phyloP scores from a whole-genome alignment of 2,797 vertebrate species.

The Sebastes kiyomatsui region DNA sequence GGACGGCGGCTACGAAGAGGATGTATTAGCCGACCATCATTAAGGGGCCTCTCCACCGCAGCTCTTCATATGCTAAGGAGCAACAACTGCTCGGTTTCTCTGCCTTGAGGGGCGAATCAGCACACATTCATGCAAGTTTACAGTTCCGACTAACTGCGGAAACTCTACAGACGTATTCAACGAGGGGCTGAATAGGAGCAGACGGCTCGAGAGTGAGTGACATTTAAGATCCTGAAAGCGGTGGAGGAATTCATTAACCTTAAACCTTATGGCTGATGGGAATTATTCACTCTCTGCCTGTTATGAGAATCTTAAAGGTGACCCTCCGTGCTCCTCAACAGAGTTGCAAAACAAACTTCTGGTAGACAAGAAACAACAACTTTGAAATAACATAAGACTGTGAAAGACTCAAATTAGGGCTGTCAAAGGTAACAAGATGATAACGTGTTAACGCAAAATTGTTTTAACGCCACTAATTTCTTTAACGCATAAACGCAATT shows the following conservation, averaged over 20 bases:
- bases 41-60: constrained; percentile 31
- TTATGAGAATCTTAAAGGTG: constrained; percentile 15
- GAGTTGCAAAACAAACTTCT: not conserved
- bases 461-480: too few species aligned
- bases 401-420: not conserved
- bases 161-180: not conserved
- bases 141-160: not conserved
- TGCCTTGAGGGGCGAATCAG: not conserved
- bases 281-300: not conserved
- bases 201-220: constrained; percentile 10
- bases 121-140: not conserved
- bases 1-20: not conserved
- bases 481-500: too few species aligned
- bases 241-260: constrained; percentile 55
- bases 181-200: not conserved
- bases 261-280: not conserved
- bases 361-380: not conserved
- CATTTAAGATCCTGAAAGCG: constrained; percentile 33
- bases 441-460: too few species aligned
- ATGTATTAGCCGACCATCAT: constrained; percentile 44
- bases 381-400: not conserved
- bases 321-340: not conserved
- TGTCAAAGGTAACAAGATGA: too few species aligned
- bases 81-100: constrained; percentile 4
- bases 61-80: constrained; percentile 64